A percentile compares a stretch with the other conserved stretches of the same genome.
These are phyloP conservation scores for Corythoichthys haematopterus DNA, from an alignment of 2,113 vertebrate species.

Conservation along the genomic window DNA sequence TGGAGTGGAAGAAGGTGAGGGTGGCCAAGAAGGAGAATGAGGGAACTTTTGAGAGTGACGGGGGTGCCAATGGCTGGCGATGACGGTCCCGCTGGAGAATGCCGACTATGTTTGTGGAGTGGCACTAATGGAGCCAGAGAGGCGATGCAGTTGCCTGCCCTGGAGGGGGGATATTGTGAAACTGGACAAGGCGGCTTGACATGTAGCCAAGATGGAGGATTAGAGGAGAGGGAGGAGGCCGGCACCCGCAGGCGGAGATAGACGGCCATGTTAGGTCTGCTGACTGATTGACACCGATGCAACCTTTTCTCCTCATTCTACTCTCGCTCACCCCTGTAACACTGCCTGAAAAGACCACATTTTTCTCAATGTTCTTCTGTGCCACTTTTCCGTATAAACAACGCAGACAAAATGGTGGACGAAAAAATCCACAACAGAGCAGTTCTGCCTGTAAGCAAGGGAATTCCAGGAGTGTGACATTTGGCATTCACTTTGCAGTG, in stretches of 20 bases:
- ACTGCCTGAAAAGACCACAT: neutral
- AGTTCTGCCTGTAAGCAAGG: too few species aligned
- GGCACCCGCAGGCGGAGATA: constrained; percentile 42
- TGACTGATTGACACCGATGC: constrained; percentile 64
- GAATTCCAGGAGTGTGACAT: too few species aligned
- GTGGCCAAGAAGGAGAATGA: constrained; percentile 37
- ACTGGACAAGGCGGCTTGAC: constrained; percentile 69
- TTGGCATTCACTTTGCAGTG: too few species aligned
- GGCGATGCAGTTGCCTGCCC: constrained; percentile 67
- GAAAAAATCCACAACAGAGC: too few species aligned
- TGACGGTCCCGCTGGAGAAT: constrained; percentile 70
- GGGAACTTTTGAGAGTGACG: constrained; percentile 57
- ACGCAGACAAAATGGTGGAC: too few species aligned
- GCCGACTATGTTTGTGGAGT: constrained; percentile 66
- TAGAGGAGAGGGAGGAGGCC: constrained; percentile 43
- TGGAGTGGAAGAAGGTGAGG: constrained; percentile 47
- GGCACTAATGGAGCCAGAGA: constrained; percentile 71
- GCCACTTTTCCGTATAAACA: too few species aligned
- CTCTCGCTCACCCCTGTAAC: constrained; percentile 6
- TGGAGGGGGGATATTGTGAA: constrained; percentile 68
- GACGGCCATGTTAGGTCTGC: constrained; percentile 70
- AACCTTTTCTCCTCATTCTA: constrained; percentile 44
- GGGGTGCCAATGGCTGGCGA: constrained; percentile 62
- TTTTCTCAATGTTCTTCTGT: neutral
- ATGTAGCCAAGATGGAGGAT: constrained; percentile 68